Evolutionary conservation across 2,888 invertebrate genomes (phyloP), one percentile per base, ranked within the genome.

Genomic region (Dioctria rufipes): DNA sequence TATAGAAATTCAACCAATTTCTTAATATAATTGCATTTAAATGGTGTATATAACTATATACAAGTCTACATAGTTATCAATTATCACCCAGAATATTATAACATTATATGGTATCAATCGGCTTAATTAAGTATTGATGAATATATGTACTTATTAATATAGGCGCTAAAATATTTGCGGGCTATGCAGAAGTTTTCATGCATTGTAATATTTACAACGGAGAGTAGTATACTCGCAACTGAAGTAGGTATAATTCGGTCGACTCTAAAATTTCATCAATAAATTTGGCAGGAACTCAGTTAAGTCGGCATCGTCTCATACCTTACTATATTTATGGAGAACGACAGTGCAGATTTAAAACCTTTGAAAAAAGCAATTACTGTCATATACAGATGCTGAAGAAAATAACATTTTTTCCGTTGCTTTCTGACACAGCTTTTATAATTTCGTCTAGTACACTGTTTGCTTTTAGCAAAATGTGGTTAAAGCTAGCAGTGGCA

Each of bases 201-300:
- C 25, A 25, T 25, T 25, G 25, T 25, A 25, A 25, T 25, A 25
- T 2, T 2, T 25, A 25, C 25, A 25, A 25, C 25, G 25, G 25
- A 25, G 25, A 25, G 25, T 25, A 25, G 25, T 25, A 2, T 25
- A 25, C 25, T 25, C 25, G 25, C 25, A 25, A 25, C 25, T 25
- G 2, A 0, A 25, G 25, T n/a, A n/a, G n/a, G n/a, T 25, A 25
- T 25, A 11, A 78, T 40, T 46, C 79, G 37, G 71, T 49, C 80
- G 71, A 51, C 51, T 80, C 67, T 71, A 80, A 80, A 80, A 80
- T 80, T 80, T 71, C 60, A 80, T 80, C 80, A 80, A 80, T 80
- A 80, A 80, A 80, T 80, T 80, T 80, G 49, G 46, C 54, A 37
- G 60, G 39, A 60, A 40, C 63, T 49, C 39, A 42, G 77, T 77